Percentiles rank a stretch among this genome's conserved stretches.
Evolutionary conservation across 2,113 vertebrate genomes (phyloP).

Genomic region (Tragelaphus scriptus): DNA sequence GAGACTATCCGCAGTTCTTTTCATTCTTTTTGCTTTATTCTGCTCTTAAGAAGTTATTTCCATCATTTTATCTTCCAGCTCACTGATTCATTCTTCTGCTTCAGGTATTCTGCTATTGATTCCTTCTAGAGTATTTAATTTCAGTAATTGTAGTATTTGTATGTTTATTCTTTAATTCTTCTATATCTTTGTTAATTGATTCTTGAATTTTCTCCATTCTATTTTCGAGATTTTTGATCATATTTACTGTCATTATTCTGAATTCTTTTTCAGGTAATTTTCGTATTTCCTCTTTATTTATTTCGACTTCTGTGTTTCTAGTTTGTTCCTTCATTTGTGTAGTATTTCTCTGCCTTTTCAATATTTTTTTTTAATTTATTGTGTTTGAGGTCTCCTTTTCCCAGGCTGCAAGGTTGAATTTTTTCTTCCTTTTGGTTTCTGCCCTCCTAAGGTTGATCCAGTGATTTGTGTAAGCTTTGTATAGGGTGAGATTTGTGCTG

Average conservation of each 20-base stretch:
- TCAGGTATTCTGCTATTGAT: background rate
- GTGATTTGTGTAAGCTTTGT: background rate
- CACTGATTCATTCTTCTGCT: background rate
- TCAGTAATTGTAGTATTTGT: background rate
- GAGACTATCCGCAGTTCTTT: background rate
- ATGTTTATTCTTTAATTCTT: background rate
- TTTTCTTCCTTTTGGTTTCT: background rate
- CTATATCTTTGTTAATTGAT: background rate
- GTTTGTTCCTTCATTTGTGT: background rate
- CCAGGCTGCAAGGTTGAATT: fast-evolving
- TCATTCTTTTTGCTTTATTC: background rate
- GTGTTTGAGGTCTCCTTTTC: background rate
- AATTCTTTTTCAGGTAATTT: background rate
- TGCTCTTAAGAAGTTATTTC: background rate
- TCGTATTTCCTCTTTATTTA: background rate
- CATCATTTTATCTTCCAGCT: background rate
- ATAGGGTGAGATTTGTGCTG: background rate
- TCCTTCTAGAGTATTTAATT: background rate
- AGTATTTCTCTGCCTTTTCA: background rate
- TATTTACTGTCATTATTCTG: background rate
- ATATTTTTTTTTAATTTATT: background rate
- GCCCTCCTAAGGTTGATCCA: background rate
- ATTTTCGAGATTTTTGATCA: background rate
- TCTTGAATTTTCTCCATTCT: background rate
- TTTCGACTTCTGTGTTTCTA: background rate